phyloP scores from a whole-genome alignment of 2,888 invertebrate species.

The Lepidochitona cinerea region DNA sequence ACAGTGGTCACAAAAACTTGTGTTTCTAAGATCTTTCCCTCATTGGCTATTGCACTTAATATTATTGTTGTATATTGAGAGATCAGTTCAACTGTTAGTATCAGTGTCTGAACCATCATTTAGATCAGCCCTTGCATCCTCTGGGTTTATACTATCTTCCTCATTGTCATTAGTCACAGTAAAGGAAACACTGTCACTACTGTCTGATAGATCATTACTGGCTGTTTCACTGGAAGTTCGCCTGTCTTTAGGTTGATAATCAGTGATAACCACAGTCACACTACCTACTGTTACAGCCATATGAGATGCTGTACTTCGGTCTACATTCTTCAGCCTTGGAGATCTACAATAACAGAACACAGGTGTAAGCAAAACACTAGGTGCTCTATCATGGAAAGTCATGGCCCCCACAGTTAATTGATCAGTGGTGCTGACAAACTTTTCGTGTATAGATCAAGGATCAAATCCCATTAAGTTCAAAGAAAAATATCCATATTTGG shows the following conservation, averaged over 20 bases:
- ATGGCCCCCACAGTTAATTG: too few relatives aligned
- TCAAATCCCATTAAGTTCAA: too few relatives aligned
- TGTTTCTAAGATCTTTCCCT: too few relatives aligned
- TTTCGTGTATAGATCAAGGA: too few relatives aligned
- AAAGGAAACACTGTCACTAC: background rate
- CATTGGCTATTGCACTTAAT: too few relatives aligned
- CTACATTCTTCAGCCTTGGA: conserved; percentile 88
- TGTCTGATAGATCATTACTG: conserved; percentile 4
- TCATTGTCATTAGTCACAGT: background rate
- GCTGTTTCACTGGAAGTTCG: background rate
- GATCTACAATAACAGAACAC: conserved; percentile 72
- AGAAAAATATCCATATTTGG: too few relatives aligned
- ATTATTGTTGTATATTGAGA: too few relatives aligned
- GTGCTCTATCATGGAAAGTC: too few relatives aligned
- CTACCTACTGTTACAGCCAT: conserved; percentile 97
- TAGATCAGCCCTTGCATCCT: background rate
- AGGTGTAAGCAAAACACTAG: background rate
- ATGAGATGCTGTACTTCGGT: conserved; percentile 91
- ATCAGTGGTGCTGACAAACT: too few relatives aligned
- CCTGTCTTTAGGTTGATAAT: conserved; percentile 75
- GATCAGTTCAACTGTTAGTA: background rate
- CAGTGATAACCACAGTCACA: conserved; percentile 96
- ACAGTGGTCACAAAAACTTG: too few relatives aligned
- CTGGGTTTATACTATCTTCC: background rate
- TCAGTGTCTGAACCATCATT: background rate